phyloP scores from a whole-genome alignment of 1,140 invertebrate genomes.

The Drosophila watanabei region DNA sequence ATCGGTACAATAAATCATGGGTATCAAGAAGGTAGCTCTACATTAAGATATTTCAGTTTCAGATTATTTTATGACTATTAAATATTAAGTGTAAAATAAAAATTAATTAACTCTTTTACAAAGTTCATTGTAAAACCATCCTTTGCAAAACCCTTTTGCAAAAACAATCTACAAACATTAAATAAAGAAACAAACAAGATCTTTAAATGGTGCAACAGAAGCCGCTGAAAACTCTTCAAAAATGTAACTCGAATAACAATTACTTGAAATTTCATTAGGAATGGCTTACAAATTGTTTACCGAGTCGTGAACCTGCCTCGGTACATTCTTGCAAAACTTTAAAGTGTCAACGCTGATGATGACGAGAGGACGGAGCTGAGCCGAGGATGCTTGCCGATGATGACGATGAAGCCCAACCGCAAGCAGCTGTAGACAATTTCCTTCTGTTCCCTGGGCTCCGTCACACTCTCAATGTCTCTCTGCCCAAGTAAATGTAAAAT shows the following conservation, averaged over 20 bases:
- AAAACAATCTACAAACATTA: neutral
- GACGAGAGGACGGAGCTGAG: neutral
- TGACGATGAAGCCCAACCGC: conserved; percentile 52
- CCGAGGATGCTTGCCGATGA: too few species aligned
- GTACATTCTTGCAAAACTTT: conserved; percentile 53
- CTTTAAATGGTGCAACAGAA: neutral
- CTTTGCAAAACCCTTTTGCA: neutral
- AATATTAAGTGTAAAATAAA: neutral
- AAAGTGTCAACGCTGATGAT: conserved; percentile 64
- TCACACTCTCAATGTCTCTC: conserved; percentile 11
- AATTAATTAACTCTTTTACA: neutral
- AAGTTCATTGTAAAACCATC: neutral
- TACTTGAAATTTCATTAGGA: conserved; percentile 35
- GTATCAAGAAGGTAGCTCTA: neutral
- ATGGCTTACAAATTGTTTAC: conserved; percentile 38
- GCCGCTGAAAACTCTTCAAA: neutral
- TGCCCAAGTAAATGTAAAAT: conserved; percentile 58
- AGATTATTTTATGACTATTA: neutral
- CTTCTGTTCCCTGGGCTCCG: conserved; percentile 30
- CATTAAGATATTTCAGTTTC: neutral
- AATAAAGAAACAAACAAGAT: neutral
- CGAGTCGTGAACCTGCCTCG: conserved; percentile 30
- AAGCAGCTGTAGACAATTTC: conserved; percentile 77
- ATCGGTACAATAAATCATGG: neutral
- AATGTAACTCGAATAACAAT: conserved; percentile 22